Conservation (phyloP, 2,113 vertebrate genomes). For the Upupa epops region DNA sequence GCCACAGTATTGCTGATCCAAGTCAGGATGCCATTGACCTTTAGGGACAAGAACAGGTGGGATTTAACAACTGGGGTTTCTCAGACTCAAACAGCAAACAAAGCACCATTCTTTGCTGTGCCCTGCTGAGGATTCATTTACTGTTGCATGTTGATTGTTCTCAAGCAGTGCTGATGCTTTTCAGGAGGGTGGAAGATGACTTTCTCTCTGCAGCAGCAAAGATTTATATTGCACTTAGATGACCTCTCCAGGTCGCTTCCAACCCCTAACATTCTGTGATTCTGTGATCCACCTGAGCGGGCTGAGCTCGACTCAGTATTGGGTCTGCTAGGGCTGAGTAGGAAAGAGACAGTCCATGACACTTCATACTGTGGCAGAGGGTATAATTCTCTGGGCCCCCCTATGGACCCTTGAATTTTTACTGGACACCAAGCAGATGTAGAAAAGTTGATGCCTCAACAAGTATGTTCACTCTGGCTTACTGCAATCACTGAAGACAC, state of each 20-base stretch:
- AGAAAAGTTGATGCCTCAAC: background rate
- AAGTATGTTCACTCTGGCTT: background rate
- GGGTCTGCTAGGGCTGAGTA: background rate
- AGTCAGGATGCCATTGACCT: too few species aligned
- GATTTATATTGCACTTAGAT: too few species aligned
- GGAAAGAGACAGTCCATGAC: background rate
- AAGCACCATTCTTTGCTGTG: background rate
- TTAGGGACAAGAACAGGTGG: background rate
- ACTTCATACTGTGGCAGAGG: background rate
- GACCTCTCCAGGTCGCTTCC: too few species aligned
- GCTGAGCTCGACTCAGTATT: background rate
- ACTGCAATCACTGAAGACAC: background rate
- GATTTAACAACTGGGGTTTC: background rate
- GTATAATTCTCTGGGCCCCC: background rate
- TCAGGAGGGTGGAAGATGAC: background rate
- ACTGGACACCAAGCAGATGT: background rate
- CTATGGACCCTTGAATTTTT: background rate
- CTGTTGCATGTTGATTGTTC: background rate
- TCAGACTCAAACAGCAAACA: background rate
- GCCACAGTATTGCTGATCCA: too few species aligned
- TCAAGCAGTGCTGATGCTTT: background rate
- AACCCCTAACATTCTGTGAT: too few species aligned
- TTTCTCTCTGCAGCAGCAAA: background rate
- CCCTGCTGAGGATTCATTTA: background rate
- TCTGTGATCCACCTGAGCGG: too few species aligned